Evolutionary conservation across 64 coral and sea anemone species (phyloP).

Genomic region (Actinia tenebrosa): DNA sequence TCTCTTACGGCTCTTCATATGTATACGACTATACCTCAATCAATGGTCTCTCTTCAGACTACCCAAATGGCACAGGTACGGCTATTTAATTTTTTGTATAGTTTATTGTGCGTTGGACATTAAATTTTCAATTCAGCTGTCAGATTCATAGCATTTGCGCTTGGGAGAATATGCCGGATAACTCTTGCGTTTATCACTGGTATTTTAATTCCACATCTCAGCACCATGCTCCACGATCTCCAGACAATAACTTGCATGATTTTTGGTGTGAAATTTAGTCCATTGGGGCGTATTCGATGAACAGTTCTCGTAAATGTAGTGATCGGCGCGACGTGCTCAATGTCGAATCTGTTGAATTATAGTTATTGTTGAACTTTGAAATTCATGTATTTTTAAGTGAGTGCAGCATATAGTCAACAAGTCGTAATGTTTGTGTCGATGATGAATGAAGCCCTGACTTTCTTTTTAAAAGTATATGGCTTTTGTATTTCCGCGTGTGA

Average conservation of each 20-base stretch:
- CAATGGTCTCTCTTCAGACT: constrained; percentile 51
- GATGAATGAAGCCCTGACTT: not conserved
- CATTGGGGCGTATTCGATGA: constrained; percentile 31
- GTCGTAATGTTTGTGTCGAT: not conserved
- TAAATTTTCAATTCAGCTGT: constrained; percentile 38
- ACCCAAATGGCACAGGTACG: constrained; percentile 44
- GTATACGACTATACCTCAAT: constrained; percentile 73
- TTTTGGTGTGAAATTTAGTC: constrained; percentile 16
- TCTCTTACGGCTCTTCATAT: constrained; percentile 82
- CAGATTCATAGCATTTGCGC: constrained; percentile 18
- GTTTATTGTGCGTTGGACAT: constrained; percentile 18
- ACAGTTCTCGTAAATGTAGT: constrained; percentile 14
- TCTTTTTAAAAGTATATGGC: not conserved
- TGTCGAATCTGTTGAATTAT: constrained; percentile 46
- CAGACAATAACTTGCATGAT: constrained; percentile 22
- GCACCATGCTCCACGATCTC: not conserved
- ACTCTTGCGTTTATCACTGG: not conserved
- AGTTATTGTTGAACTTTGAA: constrained; percentile 69
- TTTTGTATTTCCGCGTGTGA: constrained; percentile 6
- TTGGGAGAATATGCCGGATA: not conserved
- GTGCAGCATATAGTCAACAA: constrained; percentile 58
- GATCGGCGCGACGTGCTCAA: constrained; percentile 1
- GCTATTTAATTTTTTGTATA: constrained; percentile 3
- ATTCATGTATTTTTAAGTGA: constrained; percentile 77
- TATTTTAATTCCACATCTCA: not conserved